Percentiles rank a stretch among this genome's conserved stretches.
Evolutionary conservation across 1,140 invertebrate genomes (phyloP).

Genomic region (Zaprionus nigranus): DNA sequence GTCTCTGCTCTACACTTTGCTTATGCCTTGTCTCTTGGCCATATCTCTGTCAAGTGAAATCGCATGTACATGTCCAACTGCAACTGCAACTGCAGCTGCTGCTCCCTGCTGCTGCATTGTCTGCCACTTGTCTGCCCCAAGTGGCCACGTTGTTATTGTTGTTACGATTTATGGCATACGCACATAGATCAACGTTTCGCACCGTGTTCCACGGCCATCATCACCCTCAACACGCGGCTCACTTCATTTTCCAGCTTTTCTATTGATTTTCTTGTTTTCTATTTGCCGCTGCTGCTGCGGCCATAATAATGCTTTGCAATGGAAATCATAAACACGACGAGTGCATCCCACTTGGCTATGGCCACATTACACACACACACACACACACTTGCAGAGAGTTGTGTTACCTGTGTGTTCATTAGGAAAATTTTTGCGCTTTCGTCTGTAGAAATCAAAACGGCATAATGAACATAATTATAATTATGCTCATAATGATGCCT

Average conservation of each 20-base stretch:
- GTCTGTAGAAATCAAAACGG: conserved; percentile 49
- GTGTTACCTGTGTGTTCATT: conserved; percentile 66
- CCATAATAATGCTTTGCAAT: conserved; percentile 77
- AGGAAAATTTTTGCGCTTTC: conserved; percentile 76
- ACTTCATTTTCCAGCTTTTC: conserved; percentile 51
- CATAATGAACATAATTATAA: conserved; percentile 34
- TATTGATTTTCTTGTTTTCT: conserved; percentile 78
- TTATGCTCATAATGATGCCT: conserved; percentile 59
- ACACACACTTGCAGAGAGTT: background rate
- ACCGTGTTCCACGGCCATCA: conserved; percentile 11
- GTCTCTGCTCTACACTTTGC: conserved; percentile 43
- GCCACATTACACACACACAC: conserved; percentile 53
- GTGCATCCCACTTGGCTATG: conserved; percentile 53
- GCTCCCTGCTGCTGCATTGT: conserved; percentile 37
- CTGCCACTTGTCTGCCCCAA: conserved; percentile 66
- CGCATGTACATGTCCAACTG: conserved; percentile 57
- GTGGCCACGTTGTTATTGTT: conserved; percentile 57
- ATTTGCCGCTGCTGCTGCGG: conserved; percentile 70
- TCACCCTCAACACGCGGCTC: conserved; percentile 13
- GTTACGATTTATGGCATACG: conserved; percentile 81
- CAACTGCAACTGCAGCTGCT: conserved; percentile 18
- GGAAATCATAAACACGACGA: conserved; percentile 69
- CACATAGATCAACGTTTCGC: conserved; percentile 59
- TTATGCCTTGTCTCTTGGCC: conserved; percentile 30
- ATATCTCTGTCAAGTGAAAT: conserved; percentile 73